phyloP scores from a whole-genome alignment of 2,797 vertebrate species.

The Crenuchus spilurus region DNA sequence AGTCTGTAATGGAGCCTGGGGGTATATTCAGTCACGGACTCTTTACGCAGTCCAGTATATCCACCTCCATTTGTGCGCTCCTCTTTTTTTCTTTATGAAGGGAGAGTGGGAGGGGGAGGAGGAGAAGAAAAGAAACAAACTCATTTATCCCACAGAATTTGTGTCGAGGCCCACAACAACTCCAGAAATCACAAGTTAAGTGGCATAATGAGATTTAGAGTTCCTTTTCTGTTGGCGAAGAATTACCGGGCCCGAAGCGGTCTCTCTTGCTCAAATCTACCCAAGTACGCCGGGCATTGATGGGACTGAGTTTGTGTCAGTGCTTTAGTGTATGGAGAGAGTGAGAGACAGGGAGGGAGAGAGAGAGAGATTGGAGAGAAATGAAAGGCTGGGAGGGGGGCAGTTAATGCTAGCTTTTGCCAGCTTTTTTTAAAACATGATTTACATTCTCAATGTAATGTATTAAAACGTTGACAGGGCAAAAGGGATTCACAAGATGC shows the following conservation, averaged over 20 bases:
- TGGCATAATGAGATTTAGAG: slow-evolving; percentile 60
- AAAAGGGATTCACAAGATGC: slow-evolving; percentile 99
- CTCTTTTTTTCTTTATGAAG: slow-evolving; percentile 35
- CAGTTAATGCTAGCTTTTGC: slow-evolving; percentile 80
- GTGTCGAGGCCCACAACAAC: slow-evolving; percentile 58
- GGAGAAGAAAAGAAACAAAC: slow-evolving; percentile 57
- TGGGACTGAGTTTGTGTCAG: slow-evolving; percentile 39
- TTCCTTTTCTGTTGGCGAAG: slow-evolving; percentile 60
- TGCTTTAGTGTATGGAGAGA: slow-evolving; percentile 13
- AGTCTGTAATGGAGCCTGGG: slow-evolving; percentile 17
- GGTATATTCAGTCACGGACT: not conserved
- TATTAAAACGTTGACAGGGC: slow-evolving; percentile 99
- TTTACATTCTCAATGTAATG: slow-evolving; percentile 99
- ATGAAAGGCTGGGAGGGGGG: slow-evolving; percentile 57
- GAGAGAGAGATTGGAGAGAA: slow-evolving; percentile 48
- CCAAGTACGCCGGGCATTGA: slow-evolving; percentile 67
- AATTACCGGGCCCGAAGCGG: slow-evolving; percentile 76
- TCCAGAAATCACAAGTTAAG: slow-evolving; percentile 59
- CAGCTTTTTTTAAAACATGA: slow-evolving; percentile 86
- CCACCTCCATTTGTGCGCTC: slow-evolving; percentile 31
- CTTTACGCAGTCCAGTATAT: slow-evolving; percentile 23
- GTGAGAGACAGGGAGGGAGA: slow-evolving; percentile 41
- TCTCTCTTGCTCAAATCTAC: slow-evolving; percentile 76
- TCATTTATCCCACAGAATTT: slow-evolving; percentile 57
- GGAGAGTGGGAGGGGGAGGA: slow-evolving; percentile 21